Evolutionary conservation across 2,888 invertebrate species (phyloP).

Genomic region (Imbricaverruca yamaguchii): DNA sequence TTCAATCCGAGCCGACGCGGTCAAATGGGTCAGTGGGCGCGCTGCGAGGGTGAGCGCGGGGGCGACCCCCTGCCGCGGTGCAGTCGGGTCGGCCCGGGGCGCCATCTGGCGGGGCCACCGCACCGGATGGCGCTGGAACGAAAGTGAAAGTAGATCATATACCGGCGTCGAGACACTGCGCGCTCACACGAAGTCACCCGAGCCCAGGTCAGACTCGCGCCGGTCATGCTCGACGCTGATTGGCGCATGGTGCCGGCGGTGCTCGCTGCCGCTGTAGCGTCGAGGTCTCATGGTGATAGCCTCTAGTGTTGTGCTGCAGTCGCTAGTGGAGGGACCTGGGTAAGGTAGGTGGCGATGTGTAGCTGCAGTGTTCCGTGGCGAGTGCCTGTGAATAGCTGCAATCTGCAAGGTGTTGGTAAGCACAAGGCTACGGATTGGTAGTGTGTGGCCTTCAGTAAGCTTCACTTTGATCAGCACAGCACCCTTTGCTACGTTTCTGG

Average conservation of each 20-base stretch:
- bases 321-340: background rate
- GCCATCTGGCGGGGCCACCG: background rate
- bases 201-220: background rate
- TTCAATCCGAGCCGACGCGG: background rate
- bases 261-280: too few relatives aligned
- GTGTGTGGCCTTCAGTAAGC: too few relatives aligned
- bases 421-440: too few relatives aligned
- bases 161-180: background rate
- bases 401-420: too few relatives aligned
- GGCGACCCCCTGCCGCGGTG: background rate
- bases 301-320: too few relatives aligned
- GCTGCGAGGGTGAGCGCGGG: background rate
- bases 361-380: too few relatives aligned
- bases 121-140: background rate
- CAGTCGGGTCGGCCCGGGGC: background rate
- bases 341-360: too few relatives aligned
- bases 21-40: background rate
- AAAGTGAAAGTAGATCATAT: conserved; percentile 18
- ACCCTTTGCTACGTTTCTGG: too few relatives aligned
- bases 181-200: background rate
- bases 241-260: background rate
- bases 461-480: too few relatives aligned
- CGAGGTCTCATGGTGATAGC: too few relatives aligned
- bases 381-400: too few relatives aligned
- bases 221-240: background rate